A percentile compares a stretch with the other conserved stretches of the same genome.
Conservation (phyloP, 1,140 invertebrate species). For the Drosophila pectinifera region DNA sequence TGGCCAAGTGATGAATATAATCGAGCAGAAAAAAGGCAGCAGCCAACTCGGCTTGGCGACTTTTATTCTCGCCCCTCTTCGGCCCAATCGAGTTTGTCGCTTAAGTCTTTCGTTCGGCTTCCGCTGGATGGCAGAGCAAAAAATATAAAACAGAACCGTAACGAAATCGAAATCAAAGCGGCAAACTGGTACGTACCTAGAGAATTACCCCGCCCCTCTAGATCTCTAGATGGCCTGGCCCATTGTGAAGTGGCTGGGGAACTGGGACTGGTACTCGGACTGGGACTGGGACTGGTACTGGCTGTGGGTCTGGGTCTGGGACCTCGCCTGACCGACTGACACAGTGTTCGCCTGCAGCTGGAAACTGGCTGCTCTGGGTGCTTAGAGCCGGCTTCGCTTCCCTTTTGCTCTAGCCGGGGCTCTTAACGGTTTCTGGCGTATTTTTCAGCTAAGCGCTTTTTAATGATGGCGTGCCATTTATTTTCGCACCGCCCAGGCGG, state of each 20-base stretch:
- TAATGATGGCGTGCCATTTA: conserved; percentile 78
- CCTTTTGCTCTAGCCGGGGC: conserved; percentile 21
- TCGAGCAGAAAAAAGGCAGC: conserved; percentile 27
- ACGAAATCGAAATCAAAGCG: conserved; percentile 78
- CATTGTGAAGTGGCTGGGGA: conserved; percentile 14
- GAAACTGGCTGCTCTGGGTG: conserved; percentile 16
- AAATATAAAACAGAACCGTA: conserved; percentile 55
- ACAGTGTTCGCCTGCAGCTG: conserved; percentile 52
- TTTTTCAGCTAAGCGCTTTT: conserved; percentile 73
- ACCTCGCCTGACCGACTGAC: conserved; percentile 70
- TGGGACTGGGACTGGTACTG: background rate
- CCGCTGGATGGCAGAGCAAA: conserved; percentile 13
- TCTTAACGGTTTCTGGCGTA: conserved; percentile 65
- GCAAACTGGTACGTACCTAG: conserved; percentile 39
- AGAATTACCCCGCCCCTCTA: conserved; percentile 4
- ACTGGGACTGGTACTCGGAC: background rate
- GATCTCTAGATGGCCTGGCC: background rate
- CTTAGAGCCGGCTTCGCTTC: conserved; percentile 30
- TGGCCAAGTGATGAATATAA: conserved; percentile 41
- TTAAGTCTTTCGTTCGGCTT: conserved; percentile 77
- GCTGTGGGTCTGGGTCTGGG: conserved; percentile 33
- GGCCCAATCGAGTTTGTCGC: conserved; percentile 75
- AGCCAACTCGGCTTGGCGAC: conserved; percentile 9
- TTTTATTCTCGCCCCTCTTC: conserved; percentile 45
- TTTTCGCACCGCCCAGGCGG: conserved; percentile 61